These are phyloP conservation scores for Notocelia uddmanniana DNA, from an alignment of 2,888 invertebrate genomes.

Conservation along the genomic window DNA sequence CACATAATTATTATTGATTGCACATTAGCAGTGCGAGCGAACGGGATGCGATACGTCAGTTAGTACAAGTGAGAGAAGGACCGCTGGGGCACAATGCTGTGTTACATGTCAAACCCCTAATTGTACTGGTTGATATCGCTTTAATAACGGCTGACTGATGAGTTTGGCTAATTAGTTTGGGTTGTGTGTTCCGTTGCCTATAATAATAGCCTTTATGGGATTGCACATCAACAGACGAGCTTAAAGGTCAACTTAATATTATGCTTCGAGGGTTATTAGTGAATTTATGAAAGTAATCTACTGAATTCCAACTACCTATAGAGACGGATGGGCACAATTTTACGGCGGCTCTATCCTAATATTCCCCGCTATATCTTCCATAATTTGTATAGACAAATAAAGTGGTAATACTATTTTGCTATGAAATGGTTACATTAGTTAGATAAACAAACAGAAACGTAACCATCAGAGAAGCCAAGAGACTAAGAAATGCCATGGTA, in stretches of 20 bases:
- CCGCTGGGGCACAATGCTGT: slow-evolving; percentile 56
- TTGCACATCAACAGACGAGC: slow-evolving; percentile 11
- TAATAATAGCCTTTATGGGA: slow-evolving; percentile 31
- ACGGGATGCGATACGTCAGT: slow-evolving; percentile 51
- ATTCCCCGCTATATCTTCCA: too few species aligned
- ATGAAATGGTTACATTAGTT: too few species aligned
- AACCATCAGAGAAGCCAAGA: too few species aligned
- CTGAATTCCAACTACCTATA: too few species aligned
- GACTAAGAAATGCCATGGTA: too few species aligned
- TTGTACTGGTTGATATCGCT: slow-evolving; percentile 57
- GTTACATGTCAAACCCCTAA: slow-evolving; percentile 74
- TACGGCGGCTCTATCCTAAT: too few species aligned
- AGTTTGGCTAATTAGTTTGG: slow-evolving; percentile 39
- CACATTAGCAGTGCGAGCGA: slow-evolving; percentile 69
- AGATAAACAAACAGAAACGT: too few species aligned
- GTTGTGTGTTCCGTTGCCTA: slow-evolving; percentile 19
- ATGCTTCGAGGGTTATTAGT: too few species aligned
- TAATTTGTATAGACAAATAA: too few species aligned
- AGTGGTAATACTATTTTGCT: too few species aligned
- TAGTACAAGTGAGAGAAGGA: slow-evolving; percentile 52
- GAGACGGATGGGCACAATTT: too few species aligned
- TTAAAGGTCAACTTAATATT: not conserved
- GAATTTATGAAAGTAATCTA: not conserved
- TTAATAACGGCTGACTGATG: slow-evolving; percentile 43
- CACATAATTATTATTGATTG: slow-evolving; percentile 85